Conservation (phyloP, 2,797 vertebrate species). For the Sarcoramphus papa region DNA sequence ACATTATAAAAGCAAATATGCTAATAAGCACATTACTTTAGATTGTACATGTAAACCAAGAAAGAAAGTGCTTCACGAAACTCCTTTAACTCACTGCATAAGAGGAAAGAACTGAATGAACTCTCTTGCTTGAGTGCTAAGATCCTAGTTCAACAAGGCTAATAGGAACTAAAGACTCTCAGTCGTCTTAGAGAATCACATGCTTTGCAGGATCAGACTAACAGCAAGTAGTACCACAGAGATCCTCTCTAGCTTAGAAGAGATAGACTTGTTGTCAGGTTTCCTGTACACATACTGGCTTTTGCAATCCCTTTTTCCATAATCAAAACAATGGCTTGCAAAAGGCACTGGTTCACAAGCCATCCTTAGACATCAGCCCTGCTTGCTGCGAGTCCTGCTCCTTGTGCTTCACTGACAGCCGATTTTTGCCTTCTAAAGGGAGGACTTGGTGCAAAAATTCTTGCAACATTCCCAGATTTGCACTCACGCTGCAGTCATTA, state of each 20-base stretch:
- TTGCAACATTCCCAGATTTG: background rate
- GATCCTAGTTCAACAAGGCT: background rate
- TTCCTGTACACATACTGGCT: background rate
- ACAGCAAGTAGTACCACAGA: background rate
- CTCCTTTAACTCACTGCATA: background rate
- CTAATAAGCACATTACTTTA: background rate
- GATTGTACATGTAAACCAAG: background rate
- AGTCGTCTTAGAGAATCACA: background rate
- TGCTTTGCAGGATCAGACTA: background rate
- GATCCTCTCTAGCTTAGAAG: background rate
- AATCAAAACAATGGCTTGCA: background rate
- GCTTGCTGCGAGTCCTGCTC: background rate
- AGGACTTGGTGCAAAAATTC: background rate
- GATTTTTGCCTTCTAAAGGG: background rate
- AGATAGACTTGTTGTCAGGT: background rate
- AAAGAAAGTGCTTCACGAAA: background rate
- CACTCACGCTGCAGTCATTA: background rate
- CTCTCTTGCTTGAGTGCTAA: background rate
- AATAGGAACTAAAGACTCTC: background rate
- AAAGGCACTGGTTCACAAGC: background rate
- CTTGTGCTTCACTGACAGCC: fast-evolving
- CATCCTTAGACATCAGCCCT: background rate
- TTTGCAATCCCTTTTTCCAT: background rate
- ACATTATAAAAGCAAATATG: background rate
- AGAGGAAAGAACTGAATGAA: background rate